Conservation (phyloP, 2,888 invertebrate species). For the Actias luna region DNA sequence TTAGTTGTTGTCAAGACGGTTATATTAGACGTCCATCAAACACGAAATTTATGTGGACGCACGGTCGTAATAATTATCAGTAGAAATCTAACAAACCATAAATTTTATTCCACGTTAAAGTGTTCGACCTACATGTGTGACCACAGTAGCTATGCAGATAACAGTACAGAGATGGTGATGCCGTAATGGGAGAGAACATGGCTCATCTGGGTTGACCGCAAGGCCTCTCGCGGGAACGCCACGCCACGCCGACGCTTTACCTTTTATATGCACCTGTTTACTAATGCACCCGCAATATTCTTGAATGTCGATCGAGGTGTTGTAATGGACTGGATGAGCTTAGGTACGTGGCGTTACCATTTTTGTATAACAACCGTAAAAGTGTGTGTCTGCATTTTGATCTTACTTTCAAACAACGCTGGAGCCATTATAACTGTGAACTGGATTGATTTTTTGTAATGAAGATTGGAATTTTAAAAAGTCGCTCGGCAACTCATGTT, state of each 20-base stretch:
- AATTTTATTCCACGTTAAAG: conserved; percentile 65
- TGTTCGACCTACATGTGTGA: conserved; percentile 67
- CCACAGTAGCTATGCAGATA: conserved; percentile 66
- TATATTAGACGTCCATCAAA: conserved; percentile 9
- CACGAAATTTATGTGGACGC: conserved; percentile 13
- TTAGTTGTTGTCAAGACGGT: conserved; percentile 11
- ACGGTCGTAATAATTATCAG: conserved; percentile 14
- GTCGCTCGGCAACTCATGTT: neutral
- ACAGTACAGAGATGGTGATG: conserved; percentile 60
- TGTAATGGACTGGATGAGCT: conserved; percentile 3
- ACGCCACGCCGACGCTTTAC: conserved; percentile 14
- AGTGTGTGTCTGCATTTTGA: conserved; percentile 3
- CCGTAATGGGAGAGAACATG: conserved; percentile 45
- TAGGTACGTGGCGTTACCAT: conserved; percentile 17
- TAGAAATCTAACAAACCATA: conserved; percentile 60
- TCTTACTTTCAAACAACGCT: conserved; percentile 5
- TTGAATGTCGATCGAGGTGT: conserved; percentile 21
- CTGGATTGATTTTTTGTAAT: conserved; percentile 1
- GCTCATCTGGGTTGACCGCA: conserved; percentile 69
- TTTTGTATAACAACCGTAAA: conserved; percentile 25
- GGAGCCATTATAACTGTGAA: conserved; percentile 9
- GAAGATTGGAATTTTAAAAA: conserved; percentile 3
- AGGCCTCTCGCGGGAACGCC: conserved; percentile 39
- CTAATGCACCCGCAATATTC: conserved; percentile 28
- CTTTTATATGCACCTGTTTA: conserved; percentile 30